These are phyloP conservation scores for Bucco capensis DNA, from an alignment of 2,113 vertebrate genomes.

Conservation along the genomic window DNA sequence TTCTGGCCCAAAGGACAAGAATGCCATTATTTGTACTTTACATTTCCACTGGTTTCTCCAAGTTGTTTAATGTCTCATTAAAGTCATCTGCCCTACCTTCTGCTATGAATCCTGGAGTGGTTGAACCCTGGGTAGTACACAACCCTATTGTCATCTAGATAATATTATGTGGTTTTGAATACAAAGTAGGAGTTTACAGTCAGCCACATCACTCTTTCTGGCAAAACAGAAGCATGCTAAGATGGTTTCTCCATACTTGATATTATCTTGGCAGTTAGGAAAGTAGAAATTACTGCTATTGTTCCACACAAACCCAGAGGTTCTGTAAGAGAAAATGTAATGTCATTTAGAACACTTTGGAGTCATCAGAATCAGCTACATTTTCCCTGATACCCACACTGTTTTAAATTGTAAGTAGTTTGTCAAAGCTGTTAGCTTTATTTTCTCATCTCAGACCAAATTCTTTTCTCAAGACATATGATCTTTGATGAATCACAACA, in stretches of 20 bases:
- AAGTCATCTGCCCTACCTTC: neutral
- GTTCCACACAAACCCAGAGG: neutral
- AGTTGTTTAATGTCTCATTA: neutral
- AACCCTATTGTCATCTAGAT: neutral
- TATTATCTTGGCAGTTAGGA: neutral
- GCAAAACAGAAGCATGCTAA: neutral
- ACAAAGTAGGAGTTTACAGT: neutral
- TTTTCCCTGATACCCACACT: neutral
- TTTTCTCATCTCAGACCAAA: constrained; percentile 2
- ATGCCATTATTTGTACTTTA: neutral
- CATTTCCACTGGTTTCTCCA: neutral
- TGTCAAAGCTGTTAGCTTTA: constrained; percentile 12
- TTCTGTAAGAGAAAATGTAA: neutral
- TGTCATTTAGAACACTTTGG: neutral
- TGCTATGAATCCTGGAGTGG: neutral
- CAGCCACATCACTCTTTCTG: neutral
- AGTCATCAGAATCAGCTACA: neutral
- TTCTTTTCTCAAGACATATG: neutral
- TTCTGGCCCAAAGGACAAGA: neutral
- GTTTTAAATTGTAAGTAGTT: constrained; percentile 23
- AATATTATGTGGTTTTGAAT: neutral
- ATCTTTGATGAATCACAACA: constrained; percentile 9
- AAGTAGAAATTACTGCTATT: neutral
- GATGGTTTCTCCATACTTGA: neutral
- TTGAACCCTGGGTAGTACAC: neutral